phyloP scores from a whole-genome alignment of 2,113 vertebrate species.

The Potamarius usumacintae region DNA sequence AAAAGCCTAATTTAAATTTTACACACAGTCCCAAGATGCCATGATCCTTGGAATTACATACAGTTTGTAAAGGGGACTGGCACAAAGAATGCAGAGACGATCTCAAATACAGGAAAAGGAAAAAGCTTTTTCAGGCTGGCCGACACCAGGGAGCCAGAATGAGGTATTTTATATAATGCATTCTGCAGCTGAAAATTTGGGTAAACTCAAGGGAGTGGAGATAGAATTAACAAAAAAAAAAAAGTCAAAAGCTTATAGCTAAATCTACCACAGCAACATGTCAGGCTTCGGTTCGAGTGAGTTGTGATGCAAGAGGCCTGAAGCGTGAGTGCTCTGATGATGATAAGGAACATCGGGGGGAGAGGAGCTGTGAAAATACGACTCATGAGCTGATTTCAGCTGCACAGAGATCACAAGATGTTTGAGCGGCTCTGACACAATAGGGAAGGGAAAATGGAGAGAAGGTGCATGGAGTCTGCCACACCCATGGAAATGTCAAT shows the following conservation, averaged over 20 bases:
- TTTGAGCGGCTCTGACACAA: conserved; percentile 60
- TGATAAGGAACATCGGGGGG: conserved; percentile 71
- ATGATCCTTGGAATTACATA: conserved; percentile 66
- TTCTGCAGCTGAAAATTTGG: conserved; percentile 35
- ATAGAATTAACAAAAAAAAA: conserved; percentile 61
- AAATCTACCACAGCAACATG: conserved; percentile 29
- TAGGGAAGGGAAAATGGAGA: conserved; percentile 36
- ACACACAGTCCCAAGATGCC: conserved; percentile 51
- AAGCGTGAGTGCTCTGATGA: conserved; percentile 68
- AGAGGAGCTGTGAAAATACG: conserved; percentile 64
- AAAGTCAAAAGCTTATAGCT: conserved; percentile 53
- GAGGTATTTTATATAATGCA: conserved; percentile 30
- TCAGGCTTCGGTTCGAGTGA: conserved; percentile 44
- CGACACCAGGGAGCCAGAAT: conserved; percentile 44
- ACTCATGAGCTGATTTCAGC: conserved; percentile 71
- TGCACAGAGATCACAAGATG: conserved; percentile 61
- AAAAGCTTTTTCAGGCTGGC: conserved; percentile 58
- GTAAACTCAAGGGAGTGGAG: conserved; percentile 62
- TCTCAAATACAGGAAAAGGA: background rate
- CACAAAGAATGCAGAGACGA: background rate
- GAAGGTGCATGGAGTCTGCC: background rate
- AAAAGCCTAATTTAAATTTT: conserved; percentile 57
- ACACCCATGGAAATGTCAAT: conserved; percentile 28
- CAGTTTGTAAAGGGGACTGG: conserved; percentile 22
- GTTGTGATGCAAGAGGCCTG: conserved; percentile 69